Evolutionary conservation across 2,113 vertebrate genomes (phyloP).

Genomic region (Hypanus sabinus): DNA sequence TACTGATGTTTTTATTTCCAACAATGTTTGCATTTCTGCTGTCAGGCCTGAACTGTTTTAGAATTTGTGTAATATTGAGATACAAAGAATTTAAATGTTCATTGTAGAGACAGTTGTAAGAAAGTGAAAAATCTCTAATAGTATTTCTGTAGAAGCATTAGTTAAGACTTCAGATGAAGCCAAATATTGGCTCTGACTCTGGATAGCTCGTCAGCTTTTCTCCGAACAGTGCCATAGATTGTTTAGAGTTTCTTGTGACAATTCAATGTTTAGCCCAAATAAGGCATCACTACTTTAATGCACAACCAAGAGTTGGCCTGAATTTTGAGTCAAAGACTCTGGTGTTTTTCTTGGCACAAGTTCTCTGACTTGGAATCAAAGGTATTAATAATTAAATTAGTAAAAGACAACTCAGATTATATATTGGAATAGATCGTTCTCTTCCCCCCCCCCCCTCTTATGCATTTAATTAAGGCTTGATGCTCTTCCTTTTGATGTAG

Average conservation of each 20-base stretch:
- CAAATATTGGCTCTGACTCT: not conserved
- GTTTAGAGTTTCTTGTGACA: not conserved
- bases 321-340: not conserved
- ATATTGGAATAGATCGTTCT: not conserved
- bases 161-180: not conserved
- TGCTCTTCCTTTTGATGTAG: slow-evolving; percentile 48
- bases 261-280: not conserved
- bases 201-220: not conserved
- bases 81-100: not conserved
- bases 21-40: not conserved
- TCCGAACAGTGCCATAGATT: not conserved
- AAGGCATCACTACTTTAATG: not conserved
- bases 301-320: not conserved
- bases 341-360: not conserved
- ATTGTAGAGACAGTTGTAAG: not conserved
- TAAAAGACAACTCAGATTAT: not conserved
- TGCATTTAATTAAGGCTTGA: not conserved
- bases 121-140: too few relatives aligned
- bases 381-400: not conserved
- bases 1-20: not conserved
- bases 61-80: not conserved
- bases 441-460: too few relatives aligned
- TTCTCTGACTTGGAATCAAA: not conserved
- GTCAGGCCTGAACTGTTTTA: not conserved
- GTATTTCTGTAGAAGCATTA: not conserved